Conservation (phyloP, 2,113 vertebrate genomes). For the Petrocephalus zakoni region DNA sequence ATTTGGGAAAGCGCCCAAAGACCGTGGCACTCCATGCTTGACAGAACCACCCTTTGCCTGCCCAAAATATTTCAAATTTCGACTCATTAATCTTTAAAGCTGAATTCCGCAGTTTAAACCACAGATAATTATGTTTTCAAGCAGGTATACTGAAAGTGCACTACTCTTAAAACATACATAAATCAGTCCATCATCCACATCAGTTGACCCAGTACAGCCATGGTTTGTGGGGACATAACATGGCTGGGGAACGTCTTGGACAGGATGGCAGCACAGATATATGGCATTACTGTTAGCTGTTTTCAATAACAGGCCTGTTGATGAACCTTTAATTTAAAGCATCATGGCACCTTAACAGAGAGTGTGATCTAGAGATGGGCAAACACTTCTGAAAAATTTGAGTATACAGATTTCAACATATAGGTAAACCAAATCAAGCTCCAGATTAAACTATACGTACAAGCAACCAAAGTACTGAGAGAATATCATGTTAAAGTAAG, state of each 20-base stretch:
- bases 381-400: background rate
- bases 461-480: background rate
- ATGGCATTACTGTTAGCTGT: background rate
- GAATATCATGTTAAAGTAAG: background rate
- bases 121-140: background rate
- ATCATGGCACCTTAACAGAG: background rate
- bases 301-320: too few species aligned
- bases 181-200: background rate
- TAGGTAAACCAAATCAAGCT: background rate
- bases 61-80: background rate
- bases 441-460: background rate
- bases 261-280: background rate
- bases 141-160: background rate
- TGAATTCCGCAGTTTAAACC: background rate
- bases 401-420: background rate
- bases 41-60: background rate
- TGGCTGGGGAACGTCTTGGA: background rate
- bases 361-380: background rate
- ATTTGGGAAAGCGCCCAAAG: background rate
- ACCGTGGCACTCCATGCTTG: background rate
- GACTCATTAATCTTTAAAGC: background rate
- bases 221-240: background rate
- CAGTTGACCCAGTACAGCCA: background rate
- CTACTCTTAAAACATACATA: background rate
- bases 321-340: background rate